Conservation (phyloP, 2,113 vertebrate species). For the Myrmecophaga tridactyla region DNA sequence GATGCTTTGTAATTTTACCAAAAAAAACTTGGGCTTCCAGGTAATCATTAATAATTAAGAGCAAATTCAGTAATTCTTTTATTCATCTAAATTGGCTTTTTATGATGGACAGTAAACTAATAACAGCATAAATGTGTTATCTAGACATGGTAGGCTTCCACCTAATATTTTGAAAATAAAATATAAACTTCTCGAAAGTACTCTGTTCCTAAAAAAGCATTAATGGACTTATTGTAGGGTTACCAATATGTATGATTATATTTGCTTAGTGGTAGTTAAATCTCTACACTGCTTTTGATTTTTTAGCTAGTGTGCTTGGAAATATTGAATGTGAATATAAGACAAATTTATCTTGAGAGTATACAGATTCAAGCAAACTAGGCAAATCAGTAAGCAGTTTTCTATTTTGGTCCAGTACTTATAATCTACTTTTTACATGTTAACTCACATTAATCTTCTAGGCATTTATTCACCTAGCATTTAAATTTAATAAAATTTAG, state of each 20-base stretch:
- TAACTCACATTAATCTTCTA: not conserved
- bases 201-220: not conserved
- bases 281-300: not conserved
- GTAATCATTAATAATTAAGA: slow-evolving; percentile 12
- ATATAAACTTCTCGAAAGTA: not conserved
- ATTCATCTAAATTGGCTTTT: not conserved
- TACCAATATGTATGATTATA: not conserved
- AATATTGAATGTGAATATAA: not conserved
- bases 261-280: not conserved
- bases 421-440: not conserved
- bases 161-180: not conserved
- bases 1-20: not conserved
- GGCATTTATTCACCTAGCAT: not conserved
- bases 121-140: not conserved
- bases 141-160: not conserved
- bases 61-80: not conserved
- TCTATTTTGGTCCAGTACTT: not conserved
- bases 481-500: not conserved
- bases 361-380: not conserved
- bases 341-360: not conserved
- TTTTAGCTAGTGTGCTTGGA: not conserved
- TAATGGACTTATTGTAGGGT: not conserved
- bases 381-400: not conserved
- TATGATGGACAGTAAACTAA: not conserved
- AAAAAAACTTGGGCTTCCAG: not conserved